Evolutionary conservation across 2,113 vertebrate species (phyloP).

Genomic region (Gasterosteus aculeatus): DNA sequence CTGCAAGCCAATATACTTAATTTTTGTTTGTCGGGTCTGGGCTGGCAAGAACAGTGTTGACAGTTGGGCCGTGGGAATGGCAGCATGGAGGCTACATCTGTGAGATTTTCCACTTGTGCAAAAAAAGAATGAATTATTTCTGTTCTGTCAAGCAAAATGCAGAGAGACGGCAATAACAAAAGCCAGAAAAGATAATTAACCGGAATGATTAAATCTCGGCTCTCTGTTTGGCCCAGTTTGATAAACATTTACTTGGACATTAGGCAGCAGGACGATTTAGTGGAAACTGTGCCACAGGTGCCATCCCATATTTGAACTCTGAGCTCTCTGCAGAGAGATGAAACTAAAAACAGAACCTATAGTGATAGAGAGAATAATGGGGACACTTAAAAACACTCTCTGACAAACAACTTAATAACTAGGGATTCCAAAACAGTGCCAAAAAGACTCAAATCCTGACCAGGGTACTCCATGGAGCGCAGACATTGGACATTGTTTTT

Average conservation of each 20-base stretch:
- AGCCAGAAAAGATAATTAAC: conserved; percentile 16
- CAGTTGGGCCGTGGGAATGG: conserved; percentile 53
- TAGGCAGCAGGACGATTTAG: not conserved
- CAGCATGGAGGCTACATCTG: conserved; percentile 50
- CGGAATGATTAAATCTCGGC: not conserved
- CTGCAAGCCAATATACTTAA: not conserved
- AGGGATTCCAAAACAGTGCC: not conserved
- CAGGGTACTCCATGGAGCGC: not conserved
- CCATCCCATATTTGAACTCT: not conserved
- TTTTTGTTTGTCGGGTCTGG: conserved; percentile 36
- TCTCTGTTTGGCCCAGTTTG: not conserved
- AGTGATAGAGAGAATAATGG: not conserved
- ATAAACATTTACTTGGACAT: not conserved
- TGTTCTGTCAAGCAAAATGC: conserved; percentile 27
- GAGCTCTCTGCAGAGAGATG: not conserved
- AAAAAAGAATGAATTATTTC: conserved; percentile 40
- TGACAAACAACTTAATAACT: not conserved
- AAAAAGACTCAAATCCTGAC: not conserved
- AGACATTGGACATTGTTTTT: not conserved
- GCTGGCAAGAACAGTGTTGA: conserved; percentile 36
- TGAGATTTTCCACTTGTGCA: conserved; percentile 52
- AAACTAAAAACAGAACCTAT: not conserved
- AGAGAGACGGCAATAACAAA: conserved; percentile 4
- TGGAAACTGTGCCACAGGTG: not conserved
- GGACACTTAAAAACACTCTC: not conserved